These are phyloP conservation scores for Enteromius unitaeniatus DNA, from an alignment of 2,797 vertebrate genomes.

Conservation along the genomic window DNA sequence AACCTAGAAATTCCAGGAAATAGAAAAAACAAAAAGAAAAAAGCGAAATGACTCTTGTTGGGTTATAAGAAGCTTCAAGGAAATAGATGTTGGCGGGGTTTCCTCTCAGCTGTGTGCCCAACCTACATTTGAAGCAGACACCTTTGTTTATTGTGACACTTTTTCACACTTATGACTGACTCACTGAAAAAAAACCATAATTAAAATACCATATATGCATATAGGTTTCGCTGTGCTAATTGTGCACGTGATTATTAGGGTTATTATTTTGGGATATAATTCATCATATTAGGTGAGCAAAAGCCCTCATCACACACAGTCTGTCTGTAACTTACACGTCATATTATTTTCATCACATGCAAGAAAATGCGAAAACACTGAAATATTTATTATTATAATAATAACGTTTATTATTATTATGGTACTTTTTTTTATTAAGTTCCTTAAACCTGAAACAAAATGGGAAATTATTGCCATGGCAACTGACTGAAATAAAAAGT, in stretches of 20 bases:
- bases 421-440: too few relatives aligned
- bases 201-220: background rate
- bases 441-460: background rate
- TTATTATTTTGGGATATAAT: background rate
- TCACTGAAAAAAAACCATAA: background rate
- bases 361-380: background rate
- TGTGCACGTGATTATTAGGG: background rate
- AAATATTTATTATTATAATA: too few relatives aligned
- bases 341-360: too few relatives aligned
- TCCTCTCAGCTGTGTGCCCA: background rate
- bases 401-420: too few relatives aligned
- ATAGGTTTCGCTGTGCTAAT: background rate
- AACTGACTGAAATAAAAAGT: too few relatives aligned
- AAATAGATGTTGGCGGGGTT: background rate
- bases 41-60: constrained; percentile 11
- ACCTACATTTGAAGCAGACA: background rate
- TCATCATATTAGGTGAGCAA: background rate
- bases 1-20: constrained; percentile 48
- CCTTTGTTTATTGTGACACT: constrained; percentile 15
- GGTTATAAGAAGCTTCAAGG: constrained; percentile 30
- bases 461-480: too few relatives aligned
- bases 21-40: background rate
- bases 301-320: background rate
- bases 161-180: background rate
- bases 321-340: background rate